phyloP scores from a whole-genome alignment of 2,113 vertebrate species.

The Phrynosoma platyrhinos region DNA sequence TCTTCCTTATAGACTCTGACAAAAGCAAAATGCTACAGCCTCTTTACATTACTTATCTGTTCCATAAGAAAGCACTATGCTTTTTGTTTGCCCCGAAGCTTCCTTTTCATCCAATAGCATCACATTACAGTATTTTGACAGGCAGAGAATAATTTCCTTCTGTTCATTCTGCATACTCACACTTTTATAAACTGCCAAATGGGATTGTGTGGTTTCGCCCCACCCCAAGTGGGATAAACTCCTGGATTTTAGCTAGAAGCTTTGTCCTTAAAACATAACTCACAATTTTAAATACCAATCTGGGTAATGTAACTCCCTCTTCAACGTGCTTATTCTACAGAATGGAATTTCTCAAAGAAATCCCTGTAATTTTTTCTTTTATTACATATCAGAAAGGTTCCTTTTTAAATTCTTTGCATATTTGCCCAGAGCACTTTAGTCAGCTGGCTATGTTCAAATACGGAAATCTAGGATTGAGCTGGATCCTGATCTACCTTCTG shows the following conservation, averaged over 20 bases:
- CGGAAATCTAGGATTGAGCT: not conserved
- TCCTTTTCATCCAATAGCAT: not conserved
- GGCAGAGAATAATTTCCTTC: not conserved
- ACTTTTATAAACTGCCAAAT: not conserved
- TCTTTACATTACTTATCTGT: not conserved
- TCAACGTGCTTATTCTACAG: constrained; percentile 32
- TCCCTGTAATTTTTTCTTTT: constrained; percentile 49
- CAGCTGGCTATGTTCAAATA: constrained; percentile 24
- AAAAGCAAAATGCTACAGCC: too few species aligned
- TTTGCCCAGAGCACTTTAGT: constrained; percentile 46
- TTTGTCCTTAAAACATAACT: not conserved
- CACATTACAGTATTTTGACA: not conserved
- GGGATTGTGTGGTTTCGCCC: not conserved
- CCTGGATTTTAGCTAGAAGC: not conserved
- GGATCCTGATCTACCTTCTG: not conserved
- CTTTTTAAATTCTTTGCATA: constrained; percentile 44
- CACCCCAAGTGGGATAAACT: not conserved
- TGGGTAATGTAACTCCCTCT: not conserved
- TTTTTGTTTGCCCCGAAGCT: not conserved
- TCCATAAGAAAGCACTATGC: not conserved
- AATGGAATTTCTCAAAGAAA: constrained; percentile 47
- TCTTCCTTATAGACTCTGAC: not conserved
- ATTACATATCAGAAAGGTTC: constrained; percentile 51
- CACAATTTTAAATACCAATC: not conserved
- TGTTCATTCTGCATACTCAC: not conserved